Conservation (phyloP, 2,113 vertebrate genomes). For the Excalfactoria chinensis region DNA sequence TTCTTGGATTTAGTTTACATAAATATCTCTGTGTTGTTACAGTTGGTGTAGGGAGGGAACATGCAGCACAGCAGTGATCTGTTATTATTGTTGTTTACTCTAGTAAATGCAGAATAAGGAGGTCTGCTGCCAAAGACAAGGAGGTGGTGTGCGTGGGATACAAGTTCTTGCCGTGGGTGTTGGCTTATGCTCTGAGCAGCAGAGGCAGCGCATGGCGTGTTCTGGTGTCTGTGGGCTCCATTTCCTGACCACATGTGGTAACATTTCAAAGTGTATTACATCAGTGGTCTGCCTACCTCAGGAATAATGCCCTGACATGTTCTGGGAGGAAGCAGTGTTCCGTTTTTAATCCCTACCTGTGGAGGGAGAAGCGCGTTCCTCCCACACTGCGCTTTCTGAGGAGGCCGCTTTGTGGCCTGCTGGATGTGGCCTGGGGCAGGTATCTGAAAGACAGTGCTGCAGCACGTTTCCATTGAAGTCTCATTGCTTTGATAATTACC, state of each 20-base stretch:
- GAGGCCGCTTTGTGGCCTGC: neutral
- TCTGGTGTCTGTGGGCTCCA: conserved; percentile 13
- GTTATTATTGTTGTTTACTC: neutral
- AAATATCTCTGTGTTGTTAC: neutral
- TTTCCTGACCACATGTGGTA: conserved; percentile 3
- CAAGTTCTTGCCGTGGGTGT: conserved; percentile 7
- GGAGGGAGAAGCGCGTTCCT: neutral
- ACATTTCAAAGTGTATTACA: neutral
- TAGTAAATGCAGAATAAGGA: conserved; percentile 2
- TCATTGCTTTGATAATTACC: neutral
- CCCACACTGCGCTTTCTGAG: neutral
- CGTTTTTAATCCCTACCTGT: neutral
- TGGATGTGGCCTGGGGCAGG: neutral
- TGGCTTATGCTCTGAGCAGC: neutral
- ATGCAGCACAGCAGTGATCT: neutral
- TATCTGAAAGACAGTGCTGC: neutral
- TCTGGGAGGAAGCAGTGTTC: neutral
- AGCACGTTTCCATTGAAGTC: neutral
- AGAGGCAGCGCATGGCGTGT: neutral
- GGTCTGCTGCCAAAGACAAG: conserved; percentile 31
- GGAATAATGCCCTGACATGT: neutral
- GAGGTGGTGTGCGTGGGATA: neutral
- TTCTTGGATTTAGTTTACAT: conserved; percentile 2
- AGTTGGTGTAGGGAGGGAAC: neutral
- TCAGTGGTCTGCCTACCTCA: neutral